Conservation (phyloP, 2,797 vertebrate genomes). For the Tadarida brasiliensis region DNA sequence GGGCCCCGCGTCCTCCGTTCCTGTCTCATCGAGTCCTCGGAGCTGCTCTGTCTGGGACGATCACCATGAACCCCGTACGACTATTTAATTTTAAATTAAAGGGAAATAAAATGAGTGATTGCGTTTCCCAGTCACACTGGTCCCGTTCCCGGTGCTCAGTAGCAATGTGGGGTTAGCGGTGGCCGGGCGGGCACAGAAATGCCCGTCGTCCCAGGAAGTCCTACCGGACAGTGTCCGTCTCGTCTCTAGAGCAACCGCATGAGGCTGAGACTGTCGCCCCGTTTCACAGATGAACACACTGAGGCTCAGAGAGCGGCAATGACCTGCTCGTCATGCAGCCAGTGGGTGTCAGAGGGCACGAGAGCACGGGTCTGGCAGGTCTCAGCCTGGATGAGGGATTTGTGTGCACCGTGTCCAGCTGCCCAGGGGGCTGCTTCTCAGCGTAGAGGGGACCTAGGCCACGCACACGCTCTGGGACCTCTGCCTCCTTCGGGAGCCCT, state of each 20-base stretch:
- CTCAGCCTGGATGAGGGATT: not conserved
- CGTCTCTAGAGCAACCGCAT: accelerated
- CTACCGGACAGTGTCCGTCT: accelerated
- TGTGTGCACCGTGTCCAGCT: not conserved
- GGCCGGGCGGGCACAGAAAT: accelerated
- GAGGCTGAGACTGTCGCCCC: not conserved
- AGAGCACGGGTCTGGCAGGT: accelerated
- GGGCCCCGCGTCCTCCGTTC: accelerated
- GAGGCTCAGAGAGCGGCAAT: not conserved
- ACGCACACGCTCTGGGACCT: not conserved
- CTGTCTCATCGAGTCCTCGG: not conserved
- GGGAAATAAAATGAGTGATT: not conserved
- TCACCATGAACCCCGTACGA: not conserved
- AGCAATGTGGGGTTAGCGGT: not conserved
- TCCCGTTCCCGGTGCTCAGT: not conserved
- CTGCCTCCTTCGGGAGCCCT: not conserved
- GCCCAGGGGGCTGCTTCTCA: not conserved
- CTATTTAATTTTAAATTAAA: not conserved
- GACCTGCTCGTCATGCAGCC: not conserved
- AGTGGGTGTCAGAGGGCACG: accelerated
- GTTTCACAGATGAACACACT: not conserved
- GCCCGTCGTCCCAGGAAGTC: accelerated
- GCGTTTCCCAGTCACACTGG: not conserved
- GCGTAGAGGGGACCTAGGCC: not conserved
- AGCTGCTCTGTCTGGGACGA: accelerated